These are phyloP conservation scores for Parnassius mnemosyne DNA, from an alignment of 2,888 invertebrate genomes.

Conservation along the genomic window DNA sequence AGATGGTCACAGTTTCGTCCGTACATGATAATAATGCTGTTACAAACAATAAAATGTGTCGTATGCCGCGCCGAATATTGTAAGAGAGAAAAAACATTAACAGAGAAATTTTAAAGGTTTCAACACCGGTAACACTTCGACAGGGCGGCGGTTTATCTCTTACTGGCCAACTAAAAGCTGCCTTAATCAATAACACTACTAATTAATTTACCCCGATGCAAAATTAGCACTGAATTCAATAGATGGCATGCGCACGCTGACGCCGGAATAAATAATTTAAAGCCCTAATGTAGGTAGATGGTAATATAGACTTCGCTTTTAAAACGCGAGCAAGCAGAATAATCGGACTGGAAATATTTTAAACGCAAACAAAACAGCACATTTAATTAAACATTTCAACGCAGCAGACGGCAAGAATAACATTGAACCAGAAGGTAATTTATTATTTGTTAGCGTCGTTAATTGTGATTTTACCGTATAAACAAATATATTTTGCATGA, in stretches of 20 bases:
- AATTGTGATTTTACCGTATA: not conserved
- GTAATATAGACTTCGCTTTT: not conserved
- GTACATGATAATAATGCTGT: no score
- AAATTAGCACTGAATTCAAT: conserved; percentile 35
- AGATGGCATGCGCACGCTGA: conserved; percentile 33
- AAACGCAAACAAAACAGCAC: conserved; percentile 2
- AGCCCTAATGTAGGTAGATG: not conserved
- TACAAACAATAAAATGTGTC: no score
- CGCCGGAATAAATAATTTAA: conserved; percentile 40
- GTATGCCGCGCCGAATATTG: no score
- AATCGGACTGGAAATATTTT: conserved; percentile 6
- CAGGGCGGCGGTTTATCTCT: no score
- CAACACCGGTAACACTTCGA: no score
- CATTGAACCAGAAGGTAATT: not conserved
- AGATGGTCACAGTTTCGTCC: no score
- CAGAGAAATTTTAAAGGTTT: no score
- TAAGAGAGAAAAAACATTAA: no score
- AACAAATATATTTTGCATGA: no score
- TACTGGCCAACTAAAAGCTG: conserved; percentile 37
- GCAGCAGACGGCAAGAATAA: conserved; percentile 3
- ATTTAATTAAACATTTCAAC: conserved; percentile 9
- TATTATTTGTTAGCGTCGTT: not conserved
- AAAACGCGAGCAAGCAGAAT: conserved; percentile 23
- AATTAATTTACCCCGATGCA: conserved; percentile 47
- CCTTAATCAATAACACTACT: conserved; percentile 50